Evolutionary conservation across 2,113 vertebrate species (phyloP).

Genomic region (Calcarius ornatus): DNA sequence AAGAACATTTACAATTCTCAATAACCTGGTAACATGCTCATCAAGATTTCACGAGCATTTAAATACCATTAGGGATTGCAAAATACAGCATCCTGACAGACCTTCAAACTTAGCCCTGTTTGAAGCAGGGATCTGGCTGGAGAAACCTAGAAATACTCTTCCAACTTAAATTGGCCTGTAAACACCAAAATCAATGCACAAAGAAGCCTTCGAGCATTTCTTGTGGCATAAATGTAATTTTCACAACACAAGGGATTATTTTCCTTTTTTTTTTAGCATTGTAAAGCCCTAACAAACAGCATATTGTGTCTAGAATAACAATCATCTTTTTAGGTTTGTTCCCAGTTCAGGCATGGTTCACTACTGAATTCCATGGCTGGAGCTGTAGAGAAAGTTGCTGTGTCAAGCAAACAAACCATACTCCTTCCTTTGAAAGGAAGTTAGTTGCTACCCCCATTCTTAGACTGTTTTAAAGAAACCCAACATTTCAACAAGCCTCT

Average conservation of each 20-base stretch:
- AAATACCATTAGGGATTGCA: constrained; percentile 2
- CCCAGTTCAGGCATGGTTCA: fast-evolving
- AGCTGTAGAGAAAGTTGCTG: neutral
- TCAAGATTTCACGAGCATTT: constrained; percentile 7
- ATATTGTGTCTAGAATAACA: neutral
- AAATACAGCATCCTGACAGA: neutral
- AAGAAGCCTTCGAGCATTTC: neutral
- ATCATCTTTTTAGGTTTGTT: neutral
- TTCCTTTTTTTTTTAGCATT: neutral
- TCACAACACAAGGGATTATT: neutral
- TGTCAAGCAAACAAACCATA: neutral
- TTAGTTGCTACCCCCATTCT: neutral
- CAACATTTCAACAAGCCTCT: neutral
- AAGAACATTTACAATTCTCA: neutral
- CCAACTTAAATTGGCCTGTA: neutral
- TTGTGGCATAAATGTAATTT: neutral
- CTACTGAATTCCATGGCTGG: neutral
- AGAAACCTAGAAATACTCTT: neutral
- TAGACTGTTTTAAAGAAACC: neutral
- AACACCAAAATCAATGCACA: neutral
- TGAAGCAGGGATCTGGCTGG: neutral
- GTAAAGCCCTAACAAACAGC: neutral
- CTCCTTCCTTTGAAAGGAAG: neutral
- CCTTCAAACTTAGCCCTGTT: neutral
- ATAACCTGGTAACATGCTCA: neutral